Conservation (phyloP, 1,140 invertebrate genomes). For the Centruroides sculpturatus region DNA sequence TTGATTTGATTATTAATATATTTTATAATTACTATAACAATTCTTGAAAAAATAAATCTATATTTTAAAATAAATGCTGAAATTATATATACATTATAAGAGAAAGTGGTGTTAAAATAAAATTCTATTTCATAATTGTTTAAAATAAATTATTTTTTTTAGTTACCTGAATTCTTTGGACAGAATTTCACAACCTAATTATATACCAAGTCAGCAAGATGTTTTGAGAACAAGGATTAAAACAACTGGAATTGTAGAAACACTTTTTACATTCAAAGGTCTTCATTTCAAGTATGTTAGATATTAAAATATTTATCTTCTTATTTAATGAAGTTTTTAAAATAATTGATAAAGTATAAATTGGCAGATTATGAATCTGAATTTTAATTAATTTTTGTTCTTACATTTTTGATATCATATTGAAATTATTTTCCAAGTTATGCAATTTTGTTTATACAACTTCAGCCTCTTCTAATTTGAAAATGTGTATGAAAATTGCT, state of each 20-base stretch:
- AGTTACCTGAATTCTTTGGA: conserved; percentile 52
- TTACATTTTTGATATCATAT: neutral
- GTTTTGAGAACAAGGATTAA: conserved; percentile 98
- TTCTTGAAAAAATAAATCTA: neutral
- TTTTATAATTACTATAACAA: neutral
- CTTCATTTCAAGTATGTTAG: conserved; percentile 90
- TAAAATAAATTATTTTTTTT: neutral
- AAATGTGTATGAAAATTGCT: no score
- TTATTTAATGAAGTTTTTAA: no score
- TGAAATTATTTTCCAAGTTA: neutral
- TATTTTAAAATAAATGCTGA: neutral
- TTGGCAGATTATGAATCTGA: neutral
- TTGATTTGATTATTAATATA: no score
- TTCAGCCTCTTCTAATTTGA: no score
- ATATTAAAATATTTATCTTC: neutral
- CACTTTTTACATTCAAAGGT: conserved; percentile 99
- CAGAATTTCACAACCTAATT: conserved; percentile 46
- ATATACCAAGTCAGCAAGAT: conserved; percentile 98
- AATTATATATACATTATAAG: neutral
- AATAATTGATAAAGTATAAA: no score
- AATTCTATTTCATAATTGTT: neutral
- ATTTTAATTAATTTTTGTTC: neutral
- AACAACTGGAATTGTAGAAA: conserved; percentile 99
- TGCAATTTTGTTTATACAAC: no score
- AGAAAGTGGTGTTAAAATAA: neutral